Evolutionary conservation across 2,113 vertebrate species (phyloP).

Genomic region (Xiphophorus hellerii): DNA sequence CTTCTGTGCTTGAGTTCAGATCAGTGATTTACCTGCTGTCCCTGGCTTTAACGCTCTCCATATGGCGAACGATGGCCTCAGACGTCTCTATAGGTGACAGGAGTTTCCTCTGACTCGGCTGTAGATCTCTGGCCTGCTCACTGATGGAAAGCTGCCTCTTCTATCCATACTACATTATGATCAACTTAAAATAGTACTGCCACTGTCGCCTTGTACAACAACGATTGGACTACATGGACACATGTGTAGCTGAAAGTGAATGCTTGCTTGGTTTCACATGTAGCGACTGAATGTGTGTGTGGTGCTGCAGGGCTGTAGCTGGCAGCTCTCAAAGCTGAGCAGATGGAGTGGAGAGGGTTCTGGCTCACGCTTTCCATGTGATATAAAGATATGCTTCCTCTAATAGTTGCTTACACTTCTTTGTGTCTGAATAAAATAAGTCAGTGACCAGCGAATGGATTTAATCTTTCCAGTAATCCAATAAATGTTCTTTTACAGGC

Average conservation of each 20-base stretch:
- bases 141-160: not conserved
- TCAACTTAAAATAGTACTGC: not conserved
- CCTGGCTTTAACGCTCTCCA: constrained; percentile 89
- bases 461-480: not conserved
- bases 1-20: constrained; percentile 80
- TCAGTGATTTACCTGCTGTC: constrained; percentile 85
- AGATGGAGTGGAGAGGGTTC: constrained; percentile 63
- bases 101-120: constrained; percentile 72
- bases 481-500: constrained; percentile 8
- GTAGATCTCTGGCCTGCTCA: constrained; percentile 22
- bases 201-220: not conserved
- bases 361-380: constrained; percentile 43
- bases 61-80: constrained; percentile 89
- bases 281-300: not conserved
- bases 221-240: not conserved
- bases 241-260: constrained; percentile 7
- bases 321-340: constrained; percentile 51
- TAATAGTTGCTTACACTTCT: constrained; percentile 29
- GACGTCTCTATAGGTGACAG: constrained; percentile 82
- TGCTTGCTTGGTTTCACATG: not conserved
- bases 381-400: constrained; percentile 45
- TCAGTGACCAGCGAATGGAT: constrained; percentile 19
- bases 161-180: not conserved
- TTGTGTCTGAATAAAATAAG: constrained; percentile 40
- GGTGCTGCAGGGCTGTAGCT: constrained; percentile 32